Conservation (phyloP, 2,888 invertebrate genomes). For the Uloborus plumipes region DNA sequence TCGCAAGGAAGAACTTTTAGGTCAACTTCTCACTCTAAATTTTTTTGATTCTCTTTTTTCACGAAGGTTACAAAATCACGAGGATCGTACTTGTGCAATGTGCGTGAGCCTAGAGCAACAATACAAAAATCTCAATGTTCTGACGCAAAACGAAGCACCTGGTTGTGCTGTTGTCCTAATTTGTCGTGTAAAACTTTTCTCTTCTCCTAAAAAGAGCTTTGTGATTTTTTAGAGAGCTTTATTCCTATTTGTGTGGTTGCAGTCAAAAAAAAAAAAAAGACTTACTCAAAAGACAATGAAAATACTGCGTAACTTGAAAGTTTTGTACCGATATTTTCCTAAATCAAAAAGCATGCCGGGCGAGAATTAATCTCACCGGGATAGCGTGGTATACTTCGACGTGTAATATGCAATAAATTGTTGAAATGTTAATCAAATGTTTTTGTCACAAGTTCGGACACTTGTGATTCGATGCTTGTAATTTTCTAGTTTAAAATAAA, state of each 20-base stretch:
- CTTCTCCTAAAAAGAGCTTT: conserved; percentile 38
- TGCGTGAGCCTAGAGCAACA: too few relatives aligned
- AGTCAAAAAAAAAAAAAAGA: conserved; percentile 28
- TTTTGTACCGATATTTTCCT: conserved; percentile 57
- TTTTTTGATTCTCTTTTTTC: too few relatives aligned
- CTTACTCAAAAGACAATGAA: conserved; percentile 4
- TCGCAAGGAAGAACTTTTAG: too few relatives aligned
- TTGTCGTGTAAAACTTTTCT: background rate
- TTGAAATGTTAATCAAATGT: conserved; percentile 45
- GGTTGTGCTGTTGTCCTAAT: too few relatives aligned
- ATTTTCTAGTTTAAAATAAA: conserved; percentile 62
- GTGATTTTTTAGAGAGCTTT: conserved; percentile 63
- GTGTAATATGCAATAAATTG: conserved; percentile 64
- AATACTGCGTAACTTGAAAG: conserved; percentile 12
- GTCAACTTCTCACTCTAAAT: too few relatives aligned
- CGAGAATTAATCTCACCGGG: background rate
- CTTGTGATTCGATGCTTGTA: conserved; percentile 49
- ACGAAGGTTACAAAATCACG: too few relatives aligned
- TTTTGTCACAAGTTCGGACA: conserved; percentile 52
- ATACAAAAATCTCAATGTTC: too few relatives aligned
- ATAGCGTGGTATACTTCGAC: background rate
- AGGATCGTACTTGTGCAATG: too few relatives aligned
- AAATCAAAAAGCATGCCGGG: conserved; percentile 46
- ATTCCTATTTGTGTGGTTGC: conserved; percentile 51
- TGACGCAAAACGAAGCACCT: too few relatives aligned